Evolutionary conservation across 2,797 vertebrate species (phyloP).

Genomic region (Heliangelus exortis): DNA sequence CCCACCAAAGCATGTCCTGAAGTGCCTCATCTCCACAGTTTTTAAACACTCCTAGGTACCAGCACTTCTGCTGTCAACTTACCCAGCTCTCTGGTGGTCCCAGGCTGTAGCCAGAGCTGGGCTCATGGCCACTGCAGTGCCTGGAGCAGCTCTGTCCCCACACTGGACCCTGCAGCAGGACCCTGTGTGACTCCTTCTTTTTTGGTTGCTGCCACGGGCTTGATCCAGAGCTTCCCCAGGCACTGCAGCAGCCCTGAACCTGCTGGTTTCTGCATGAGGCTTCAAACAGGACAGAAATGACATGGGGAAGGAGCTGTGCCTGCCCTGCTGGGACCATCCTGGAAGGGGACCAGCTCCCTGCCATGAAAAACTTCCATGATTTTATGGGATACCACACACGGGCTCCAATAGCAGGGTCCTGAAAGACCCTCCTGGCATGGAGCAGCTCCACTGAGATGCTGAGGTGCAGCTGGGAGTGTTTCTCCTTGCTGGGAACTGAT

Average conservation of each 20-base stretch:
- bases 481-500: neutral
- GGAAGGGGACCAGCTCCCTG: neutral
- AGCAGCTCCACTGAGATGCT: neutral
- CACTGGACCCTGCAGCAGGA: fast-evolving
- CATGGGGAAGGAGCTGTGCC: neutral
- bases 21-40: too few species aligned
- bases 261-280: neutral
- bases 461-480: neutral
- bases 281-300: neutral
- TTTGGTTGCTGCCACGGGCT: neutral
- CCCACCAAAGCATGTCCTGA: too few species aligned
- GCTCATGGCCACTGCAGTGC: too few species aligned
- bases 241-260: neutral
- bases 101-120: neutral
- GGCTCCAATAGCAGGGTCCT: neutral
- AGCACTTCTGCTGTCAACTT: neutral
- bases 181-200: neutral
- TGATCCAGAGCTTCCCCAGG: neutral
- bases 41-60: neutral
- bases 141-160: neutral
- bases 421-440: too few species aligned
- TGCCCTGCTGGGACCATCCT: neutral
- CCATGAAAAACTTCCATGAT: fast-evolving
- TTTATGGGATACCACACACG: neutral
- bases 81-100: neutral